phyloP scores from a whole-genome alignment of 2,113 vertebrate genomes.

The Ochotona princeps region DNA sequence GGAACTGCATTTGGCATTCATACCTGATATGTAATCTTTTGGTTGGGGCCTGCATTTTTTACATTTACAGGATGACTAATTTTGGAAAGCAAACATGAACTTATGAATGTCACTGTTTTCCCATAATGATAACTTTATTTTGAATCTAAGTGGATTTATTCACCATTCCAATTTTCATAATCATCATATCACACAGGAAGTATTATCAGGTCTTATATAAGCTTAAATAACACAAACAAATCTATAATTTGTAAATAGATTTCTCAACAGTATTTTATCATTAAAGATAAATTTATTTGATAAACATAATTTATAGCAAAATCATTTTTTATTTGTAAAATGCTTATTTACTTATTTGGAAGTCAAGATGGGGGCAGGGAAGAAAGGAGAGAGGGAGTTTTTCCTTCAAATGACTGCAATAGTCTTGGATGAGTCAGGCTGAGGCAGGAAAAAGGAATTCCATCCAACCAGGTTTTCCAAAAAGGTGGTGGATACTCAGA shows the following conservation, averaged over 20 bases:
- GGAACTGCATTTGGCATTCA: conserved; percentile 58
- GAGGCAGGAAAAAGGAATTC: too few species aligned
- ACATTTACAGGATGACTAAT: conserved; percentile 42
- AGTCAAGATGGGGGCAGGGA: too few species aligned
- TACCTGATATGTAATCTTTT: conserved; percentile 62
- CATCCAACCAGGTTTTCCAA: too few species aligned
- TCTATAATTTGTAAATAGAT: not conserved
- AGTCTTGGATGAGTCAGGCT: too few species aligned
- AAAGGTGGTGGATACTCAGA: too few species aligned
- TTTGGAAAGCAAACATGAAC: conserved; percentile 69
- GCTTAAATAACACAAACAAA: not conserved
- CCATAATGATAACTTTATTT: conserved; percentile 21
- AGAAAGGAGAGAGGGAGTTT: too few species aligned
- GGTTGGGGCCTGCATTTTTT: conserved; percentile 45
- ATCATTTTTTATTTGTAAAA: not conserved
- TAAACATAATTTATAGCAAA: not conserved
- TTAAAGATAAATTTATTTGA: not conserved
- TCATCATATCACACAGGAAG: not conserved
- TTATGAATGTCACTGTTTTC: conserved; percentile 57
- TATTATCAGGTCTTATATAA: not conserved
- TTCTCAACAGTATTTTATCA: not conserved
- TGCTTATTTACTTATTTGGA: too few species aligned
- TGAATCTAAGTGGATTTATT: conserved; percentile 58
- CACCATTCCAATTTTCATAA: not conserved
- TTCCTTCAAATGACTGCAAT: too few species aligned